These are phyloP conservation scores for Sphyrna mokarran DNA, from an alignment of 2,113 vertebrate genomes.

Conservation along the genomic window DNA sequence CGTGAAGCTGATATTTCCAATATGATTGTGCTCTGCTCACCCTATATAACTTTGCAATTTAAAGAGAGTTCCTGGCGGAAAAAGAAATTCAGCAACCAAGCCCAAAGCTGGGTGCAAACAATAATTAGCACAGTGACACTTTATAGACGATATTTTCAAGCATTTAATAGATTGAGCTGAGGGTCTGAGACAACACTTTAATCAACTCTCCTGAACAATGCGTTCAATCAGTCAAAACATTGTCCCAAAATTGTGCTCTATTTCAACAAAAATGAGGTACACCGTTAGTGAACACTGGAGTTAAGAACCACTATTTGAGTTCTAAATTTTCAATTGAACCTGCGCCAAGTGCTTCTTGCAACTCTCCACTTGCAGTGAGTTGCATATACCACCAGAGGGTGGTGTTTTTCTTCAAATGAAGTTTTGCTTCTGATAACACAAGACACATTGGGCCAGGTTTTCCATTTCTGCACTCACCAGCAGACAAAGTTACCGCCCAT, in stretches of 20 bases:
- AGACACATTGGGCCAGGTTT: neutral
- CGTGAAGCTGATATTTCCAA: neutral
- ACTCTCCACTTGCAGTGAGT: neutral
- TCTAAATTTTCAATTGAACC: neutral
- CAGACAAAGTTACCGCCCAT: neutral
- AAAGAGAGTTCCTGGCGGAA: neutral
- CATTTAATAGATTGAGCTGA: neutral
- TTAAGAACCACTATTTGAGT: neutral
- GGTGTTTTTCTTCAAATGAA: constrained; percentile 26
- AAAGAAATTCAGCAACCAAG: neutral
- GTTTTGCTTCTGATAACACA: neutral
- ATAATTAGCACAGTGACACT: neutral
- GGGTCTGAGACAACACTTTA: neutral
- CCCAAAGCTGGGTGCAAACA: neutral
- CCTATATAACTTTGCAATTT: neutral
- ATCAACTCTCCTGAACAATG: neutral
- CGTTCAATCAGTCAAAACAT: neutral
- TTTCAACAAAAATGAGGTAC: neutral
- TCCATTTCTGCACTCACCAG: neutral
- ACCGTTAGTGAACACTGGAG: neutral
- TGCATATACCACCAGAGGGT: neutral
- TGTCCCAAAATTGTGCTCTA: neutral
- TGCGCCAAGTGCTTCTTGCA: neutral
- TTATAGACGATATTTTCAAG: neutral
- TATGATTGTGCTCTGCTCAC: neutral